A percentile compares a stretch with the other conserved stretches of the same genome.
Conservation (phyloP, 2,888 invertebrate genomes). For the Nomada ruficornis region DNA sequence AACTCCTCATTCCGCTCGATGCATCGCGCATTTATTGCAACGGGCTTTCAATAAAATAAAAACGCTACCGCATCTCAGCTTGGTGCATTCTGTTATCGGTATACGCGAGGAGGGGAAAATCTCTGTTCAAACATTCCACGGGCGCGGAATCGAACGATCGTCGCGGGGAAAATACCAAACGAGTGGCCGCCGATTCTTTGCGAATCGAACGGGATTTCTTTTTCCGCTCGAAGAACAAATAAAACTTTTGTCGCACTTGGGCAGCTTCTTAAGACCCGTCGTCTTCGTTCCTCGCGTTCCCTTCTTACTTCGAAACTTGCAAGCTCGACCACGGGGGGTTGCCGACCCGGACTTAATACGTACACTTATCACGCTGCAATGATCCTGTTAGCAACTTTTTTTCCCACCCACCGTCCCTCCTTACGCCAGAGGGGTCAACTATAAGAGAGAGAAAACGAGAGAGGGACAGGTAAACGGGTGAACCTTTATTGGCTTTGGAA, state of each 20-base stretch:
- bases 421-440: neutral
- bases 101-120: neutral
- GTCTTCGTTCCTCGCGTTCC: slow-evolving; percentile 22
- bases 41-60: too few species aligned
- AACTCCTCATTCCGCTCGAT: too few species aligned
- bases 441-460: slow-evolving; percentile 21
- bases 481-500: slow-evolving; percentile 80
- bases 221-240: slow-evolving; percentile 48
- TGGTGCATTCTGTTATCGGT: too few species aligned
- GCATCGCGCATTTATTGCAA: too few species aligned
- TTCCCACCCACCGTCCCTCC: slow-evolving; percentile 26
- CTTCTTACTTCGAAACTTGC: slow-evolving; percentile 37
- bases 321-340: slow-evolving; percentile 48
- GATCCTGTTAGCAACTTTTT: slow-evolving; percentile 74
- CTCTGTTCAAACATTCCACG: neutral
- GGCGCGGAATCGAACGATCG: neutral
- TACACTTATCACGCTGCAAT: slow-evolving; percentile 75
- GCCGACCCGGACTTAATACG: slow-evolving; percentile 73
- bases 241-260: slow-evolving; percentile 60
- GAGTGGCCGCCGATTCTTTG: slow-evolving; percentile 25
- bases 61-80: too few species aligned
- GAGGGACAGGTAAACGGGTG: slow-evolving; percentile 70
- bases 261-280: slow-evolving; percentile 58
- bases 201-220: slow-evolving; percentile 46
- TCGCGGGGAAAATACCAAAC: slow-evolving; percentile 1